These are phyloP conservation scores for Microcebus lehilahytsara DNA, from an alignment of 2,113 vertebrate species.

Conservation along the genomic window DNA sequence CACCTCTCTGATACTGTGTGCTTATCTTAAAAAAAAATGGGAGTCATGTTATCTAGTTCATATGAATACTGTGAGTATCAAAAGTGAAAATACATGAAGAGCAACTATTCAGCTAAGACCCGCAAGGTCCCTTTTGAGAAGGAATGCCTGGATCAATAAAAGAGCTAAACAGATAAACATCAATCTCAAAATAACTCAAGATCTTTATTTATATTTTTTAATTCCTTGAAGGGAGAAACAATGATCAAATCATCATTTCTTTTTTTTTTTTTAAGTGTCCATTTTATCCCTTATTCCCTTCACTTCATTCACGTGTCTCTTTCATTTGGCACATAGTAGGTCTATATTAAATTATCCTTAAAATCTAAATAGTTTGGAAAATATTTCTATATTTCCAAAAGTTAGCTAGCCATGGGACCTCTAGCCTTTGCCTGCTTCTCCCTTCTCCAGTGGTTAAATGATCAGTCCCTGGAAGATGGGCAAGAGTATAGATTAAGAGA, in stretches of 20 bases:
- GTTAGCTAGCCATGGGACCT: neutral
- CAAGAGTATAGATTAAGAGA: neutral
- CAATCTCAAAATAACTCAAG: neutral
- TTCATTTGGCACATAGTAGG: neutral
- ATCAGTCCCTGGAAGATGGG: neutral
- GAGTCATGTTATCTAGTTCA: neutral
- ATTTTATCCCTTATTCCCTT: neutral
- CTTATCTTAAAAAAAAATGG: neutral
- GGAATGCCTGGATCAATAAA: neutral
- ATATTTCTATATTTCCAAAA: neutral
- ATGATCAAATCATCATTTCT: neutral
- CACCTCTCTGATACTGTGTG: neutral
- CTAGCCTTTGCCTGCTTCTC: neutral
- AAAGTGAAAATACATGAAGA: neutral
- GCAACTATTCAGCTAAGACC: neutral
- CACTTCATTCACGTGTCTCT: neutral
- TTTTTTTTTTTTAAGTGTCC: neutral
- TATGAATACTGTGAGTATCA: neutral
- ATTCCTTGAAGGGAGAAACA: neutral
- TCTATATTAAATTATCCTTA: neutral
- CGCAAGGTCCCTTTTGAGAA: neutral
- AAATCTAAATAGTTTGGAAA: neutral
- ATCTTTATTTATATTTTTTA: slow-evolving; percentile 23
- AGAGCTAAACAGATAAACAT: neutral
- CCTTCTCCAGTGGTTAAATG: neutral